These are phyloP conservation scores for Idaea dimidiata DNA, from an alignment of 2,888 invertebrate species.

Conservation along the genomic window DNA sequence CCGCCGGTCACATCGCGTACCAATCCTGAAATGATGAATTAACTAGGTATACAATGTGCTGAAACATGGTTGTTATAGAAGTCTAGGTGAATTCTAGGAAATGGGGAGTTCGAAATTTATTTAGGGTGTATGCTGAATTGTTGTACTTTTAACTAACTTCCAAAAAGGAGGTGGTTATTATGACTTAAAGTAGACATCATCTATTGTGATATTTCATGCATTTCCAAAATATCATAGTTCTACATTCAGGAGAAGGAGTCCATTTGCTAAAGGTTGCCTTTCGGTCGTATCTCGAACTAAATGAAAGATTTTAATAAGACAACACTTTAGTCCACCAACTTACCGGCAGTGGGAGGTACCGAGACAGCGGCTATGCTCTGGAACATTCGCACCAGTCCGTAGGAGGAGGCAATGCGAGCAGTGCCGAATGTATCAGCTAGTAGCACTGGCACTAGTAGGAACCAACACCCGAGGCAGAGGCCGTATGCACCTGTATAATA, in stretches of 20 bases:
- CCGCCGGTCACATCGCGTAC: conserved; percentile 86
- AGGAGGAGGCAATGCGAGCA: conserved; percentile 87
- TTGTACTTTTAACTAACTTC: no score
- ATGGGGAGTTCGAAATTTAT: no score
- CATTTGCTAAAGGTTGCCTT: no score
- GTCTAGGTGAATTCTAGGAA: background rate
- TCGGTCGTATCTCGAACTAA: no score
- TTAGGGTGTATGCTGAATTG: no score
- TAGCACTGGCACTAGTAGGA: conserved; percentile 86
- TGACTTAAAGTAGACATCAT: no score
- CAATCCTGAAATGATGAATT: conserved; percentile 63
- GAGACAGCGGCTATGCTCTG: conserved; percentile 88
- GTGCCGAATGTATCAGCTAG: conserved; percentile 88
- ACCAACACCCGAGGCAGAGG: conserved; percentile 88
- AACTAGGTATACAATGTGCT: background rate
- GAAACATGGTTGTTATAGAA: background rate
- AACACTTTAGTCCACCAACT: no score
- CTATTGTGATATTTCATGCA: no score
- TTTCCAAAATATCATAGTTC: no score
- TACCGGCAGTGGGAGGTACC: conserved; percentile 86
- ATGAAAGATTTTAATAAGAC: no score
- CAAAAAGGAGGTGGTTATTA: no score
- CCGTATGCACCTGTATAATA: conserved; percentile 81
- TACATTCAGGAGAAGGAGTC: no score
- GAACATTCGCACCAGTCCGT: conserved; percentile 88